These are phyloP conservation scores for Nebria salina DNA, from an alignment of 2,888 invertebrate species.

Conservation along the genomic window DNA sequence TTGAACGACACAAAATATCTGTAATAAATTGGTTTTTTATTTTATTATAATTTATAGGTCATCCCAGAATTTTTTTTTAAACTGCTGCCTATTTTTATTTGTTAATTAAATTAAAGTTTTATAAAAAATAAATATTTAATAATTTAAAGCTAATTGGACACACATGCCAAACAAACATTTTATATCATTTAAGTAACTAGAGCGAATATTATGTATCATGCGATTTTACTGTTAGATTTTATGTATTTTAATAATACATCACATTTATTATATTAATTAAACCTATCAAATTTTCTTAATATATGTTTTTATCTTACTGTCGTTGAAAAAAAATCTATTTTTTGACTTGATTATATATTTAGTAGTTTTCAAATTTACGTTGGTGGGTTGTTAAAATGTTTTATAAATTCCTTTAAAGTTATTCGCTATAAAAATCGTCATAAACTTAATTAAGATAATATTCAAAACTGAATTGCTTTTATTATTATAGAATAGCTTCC, in stretches of 20 bases:
- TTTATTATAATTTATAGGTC: not conserved
- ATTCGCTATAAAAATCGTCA: too few species aligned
- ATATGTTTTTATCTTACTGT: too few species aligned
- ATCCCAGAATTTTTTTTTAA: not conserved
- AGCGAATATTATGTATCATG: not conserved
- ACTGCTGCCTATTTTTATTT: not conserved
- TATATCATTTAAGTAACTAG: not conserved
- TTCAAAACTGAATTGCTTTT: conserved; percentile 32
- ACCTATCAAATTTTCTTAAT: not conserved
- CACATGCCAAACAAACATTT: not conserved
- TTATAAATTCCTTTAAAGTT: too few species aligned
- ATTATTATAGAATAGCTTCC: conserved; percentile 74
- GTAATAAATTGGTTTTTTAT: too few species aligned
- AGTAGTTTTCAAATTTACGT: too few species aligned
- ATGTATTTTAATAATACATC: not conserved
- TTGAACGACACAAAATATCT: too few species aligned
- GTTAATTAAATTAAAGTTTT: not conserved
- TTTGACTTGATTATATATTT: too few species aligned
- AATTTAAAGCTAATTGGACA: not conserved
- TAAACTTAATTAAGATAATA: not conserved
- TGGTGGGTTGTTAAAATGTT: too few species aligned
- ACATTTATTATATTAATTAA: not conserved
- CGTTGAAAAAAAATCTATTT: too few species aligned
- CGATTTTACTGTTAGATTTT: not conserved
- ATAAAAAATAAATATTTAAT: not conserved